phyloP scores from a whole-genome alignment of 2,888 invertebrate genomes.

The Neria commutata region DNA sequence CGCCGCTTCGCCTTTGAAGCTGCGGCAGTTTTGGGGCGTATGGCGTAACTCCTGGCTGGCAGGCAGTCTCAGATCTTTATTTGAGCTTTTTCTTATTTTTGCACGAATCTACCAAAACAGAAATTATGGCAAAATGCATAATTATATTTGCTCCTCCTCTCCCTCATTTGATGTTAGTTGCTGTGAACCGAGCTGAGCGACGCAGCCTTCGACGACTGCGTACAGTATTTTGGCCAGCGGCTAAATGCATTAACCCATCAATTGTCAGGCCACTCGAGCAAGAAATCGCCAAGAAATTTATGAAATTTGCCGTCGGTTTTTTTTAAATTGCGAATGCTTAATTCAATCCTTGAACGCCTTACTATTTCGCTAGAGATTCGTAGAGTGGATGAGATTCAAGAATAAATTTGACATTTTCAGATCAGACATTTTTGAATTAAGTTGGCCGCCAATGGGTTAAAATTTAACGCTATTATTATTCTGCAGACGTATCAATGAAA shows the following conservation, averaged over 20 bases:
- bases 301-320: too few relatives aligned
- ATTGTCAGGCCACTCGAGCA: too few relatives aligned
- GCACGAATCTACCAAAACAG: conserved; percentile 2
- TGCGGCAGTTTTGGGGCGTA: conserved; percentile 2
- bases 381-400: too few relatives aligned
- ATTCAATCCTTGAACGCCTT: too few relatives aligned
- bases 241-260: conserved; percentile 16
- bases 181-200: not conserved
- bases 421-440: not conserved
- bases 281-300: too few relatives aligned
- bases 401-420: too few relatives aligned
- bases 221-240: conserved; percentile 9
- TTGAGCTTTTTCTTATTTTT: not conserved
- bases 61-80: conserved; percentile 44
- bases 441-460: conserved; percentile 5
- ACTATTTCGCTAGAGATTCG: too few relatives aligned
- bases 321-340: too few relatives aligned
- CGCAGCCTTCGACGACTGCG: not conserved
- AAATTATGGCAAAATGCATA: conserved; percentile 56
- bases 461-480: not conserved
- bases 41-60: conserved; percentile 36
- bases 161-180: not conserved
- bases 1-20: too few relatives aligned
- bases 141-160: conserved; percentile 47
- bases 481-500: not conserved